Evolutionary conservation across 2,113 vertebrate genomes (phyloP).

Genomic region (Hemicordylus capensis): DNA sequence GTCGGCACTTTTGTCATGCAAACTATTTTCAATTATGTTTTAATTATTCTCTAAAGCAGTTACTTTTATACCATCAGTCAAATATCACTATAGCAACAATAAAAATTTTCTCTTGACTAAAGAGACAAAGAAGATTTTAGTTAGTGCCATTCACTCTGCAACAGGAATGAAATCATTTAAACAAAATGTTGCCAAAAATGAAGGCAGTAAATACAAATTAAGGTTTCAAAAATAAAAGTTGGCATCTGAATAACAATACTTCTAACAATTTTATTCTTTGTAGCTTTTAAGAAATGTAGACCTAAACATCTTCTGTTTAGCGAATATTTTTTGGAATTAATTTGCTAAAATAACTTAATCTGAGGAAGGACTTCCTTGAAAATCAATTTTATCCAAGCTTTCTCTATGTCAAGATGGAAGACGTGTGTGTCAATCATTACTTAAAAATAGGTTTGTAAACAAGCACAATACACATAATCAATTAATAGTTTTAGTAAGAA

Average conservation of each 20-base stretch:
- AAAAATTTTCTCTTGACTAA: conserved; percentile 62
- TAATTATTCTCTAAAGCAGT: conserved; percentile 36
- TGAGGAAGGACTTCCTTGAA: too few species aligned
- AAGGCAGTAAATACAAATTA: conserved; percentile 21
- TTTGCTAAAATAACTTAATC: neutral
- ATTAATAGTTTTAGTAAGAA: too few species aligned
- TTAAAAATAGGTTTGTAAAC: too few species aligned
- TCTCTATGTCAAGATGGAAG: too few species aligned
- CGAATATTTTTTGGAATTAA: conserved; percentile 26
- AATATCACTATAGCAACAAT: conserved; percentile 71
- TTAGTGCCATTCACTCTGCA: conserved; percentile 56
- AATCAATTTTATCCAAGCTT: too few species aligned
- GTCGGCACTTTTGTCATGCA: conserved; percentile 40
- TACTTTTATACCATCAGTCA: conserved; percentile 67
- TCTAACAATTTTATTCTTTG: neutral
- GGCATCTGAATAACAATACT: neutral
- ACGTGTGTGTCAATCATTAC: too few species aligned
- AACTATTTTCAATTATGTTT: conserved; percentile 47
- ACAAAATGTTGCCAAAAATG: conserved; percentile 54
- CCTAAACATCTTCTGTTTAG: conserved; percentile 38
- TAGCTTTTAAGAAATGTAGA: conserved; percentile 17
- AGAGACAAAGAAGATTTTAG: conserved; percentile 74
- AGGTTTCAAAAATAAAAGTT: conserved; percentile 52
- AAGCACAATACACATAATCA: too few species aligned
- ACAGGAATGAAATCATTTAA: conserved; percentile 51